Base-by-base conservation (phyloP, 1,140 invertebrate genomes). In the Rhagoletis pomonella region DNA sequence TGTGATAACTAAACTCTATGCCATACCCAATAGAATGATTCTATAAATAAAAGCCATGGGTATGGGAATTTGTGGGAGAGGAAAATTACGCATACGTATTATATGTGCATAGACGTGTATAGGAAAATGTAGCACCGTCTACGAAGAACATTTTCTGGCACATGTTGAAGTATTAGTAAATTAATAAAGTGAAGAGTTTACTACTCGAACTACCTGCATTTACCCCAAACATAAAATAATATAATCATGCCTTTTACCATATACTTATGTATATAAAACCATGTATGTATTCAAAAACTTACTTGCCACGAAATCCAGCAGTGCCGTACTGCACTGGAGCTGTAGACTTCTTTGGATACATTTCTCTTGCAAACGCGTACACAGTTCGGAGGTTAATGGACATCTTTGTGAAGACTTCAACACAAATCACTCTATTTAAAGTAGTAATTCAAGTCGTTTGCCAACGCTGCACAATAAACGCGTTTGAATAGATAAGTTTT, bases 291-390 rank as follows among this genome's bases (percentile, higher is more conserved):
- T 12, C 39, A 17, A 62, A 55, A 67, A 89, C 95, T 96, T 91
- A 96, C 95, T 95, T 96, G 90, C 95, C 95, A 88, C 95, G 94
- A 92, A 96, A 96, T 90, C 95, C 95, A 89, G 95, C 95, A 87
- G 95, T 96, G 89, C 95, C 95, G 93, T 96, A 96, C 91, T 95
- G 94, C 89, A 96, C 94, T 89, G 94, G 94, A 89, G 94, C 92
- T 90, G 94, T 95, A 59, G 93, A 94, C 17, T 89, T 94, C 93
- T 95, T 96, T n/a, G 95, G 95, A 92, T 96, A 95, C 95, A 96
- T 96, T 94, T 96, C 95, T 93, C 95, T 94, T 81, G 95, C 95
- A 93, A 96, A 96, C 91, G 95, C 95, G 94, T 96, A 96, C 88
- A 95, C 91, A 64, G 92, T 93, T 87, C 92, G 88, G 58, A 93